Base-by-base conservation (phyloP, 1,140 invertebrate genomes). In the Drosophila malerkotliana region DNA sequence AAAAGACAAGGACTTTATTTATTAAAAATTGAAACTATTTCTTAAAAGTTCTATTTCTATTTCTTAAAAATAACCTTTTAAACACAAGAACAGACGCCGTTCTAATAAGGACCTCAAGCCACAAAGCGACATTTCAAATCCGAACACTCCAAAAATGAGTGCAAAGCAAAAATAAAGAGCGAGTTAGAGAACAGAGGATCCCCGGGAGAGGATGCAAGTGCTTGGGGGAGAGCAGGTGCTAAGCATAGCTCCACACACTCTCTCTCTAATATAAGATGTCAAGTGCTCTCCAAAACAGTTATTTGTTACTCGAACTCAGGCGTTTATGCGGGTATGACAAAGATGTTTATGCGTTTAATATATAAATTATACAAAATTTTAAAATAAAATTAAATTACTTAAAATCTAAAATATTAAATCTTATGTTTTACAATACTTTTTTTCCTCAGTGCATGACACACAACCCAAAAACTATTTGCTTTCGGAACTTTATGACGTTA, bases 401-500 rank as follows among this genome's bases (percentile, higher is more conserved):
- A 18, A 18, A 18, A 15, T 15, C 1, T 0, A 15, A 14, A 41
- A 41, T 14, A 14, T 2, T 7, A 37, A 52, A 7, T 28, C 44
- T n/a, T n/a, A n/a, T n/a, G n/a, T n/a, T n/a, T n/a, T 3, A 8
- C 0, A 5, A 39, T n/a, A 3, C 0, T n/a, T n/a, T 12, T 63
- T 63, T 18, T 6, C 7, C 4, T 1, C 47, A 24, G 59, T 67
- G 63, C 14, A 24, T 0, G 4, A 10, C 6, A 28, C 26, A 12
- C 10, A 6, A 10, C 4, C 18, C 47, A 14, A 12, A 37, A 37
- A 37, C 28, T 41, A 71, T 80, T 77, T 77, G 55, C 51, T 63
- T 48, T 59, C 49, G 59, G 32, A 71, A 71, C 52, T 57, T 71
- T 79, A 73, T 82, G 79, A 72, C 69, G 71, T 84, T 84, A 67